Conservation (phyloP, 2,888 invertebrate genomes). For the Cremastinae sp. region DNA sequence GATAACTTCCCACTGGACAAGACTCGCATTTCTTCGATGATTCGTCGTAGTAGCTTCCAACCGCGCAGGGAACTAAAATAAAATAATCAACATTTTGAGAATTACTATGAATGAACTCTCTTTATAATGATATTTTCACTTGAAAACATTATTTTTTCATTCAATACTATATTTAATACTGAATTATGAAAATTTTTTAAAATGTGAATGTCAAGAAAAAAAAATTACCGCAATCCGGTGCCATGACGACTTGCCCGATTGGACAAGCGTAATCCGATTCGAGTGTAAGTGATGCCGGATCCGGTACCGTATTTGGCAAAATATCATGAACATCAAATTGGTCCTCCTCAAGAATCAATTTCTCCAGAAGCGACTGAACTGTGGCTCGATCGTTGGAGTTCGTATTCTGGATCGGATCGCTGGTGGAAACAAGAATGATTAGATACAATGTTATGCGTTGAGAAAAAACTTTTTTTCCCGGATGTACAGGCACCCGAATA, state of each 20-base stretch:
- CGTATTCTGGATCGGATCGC: conserved; percentile 93
- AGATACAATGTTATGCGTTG: not conserved
- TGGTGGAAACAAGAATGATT: conserved; percentile 78
- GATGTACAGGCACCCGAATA: conserved; percentile 54
- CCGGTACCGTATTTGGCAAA: conserved; percentile 95
- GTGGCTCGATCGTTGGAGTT: conserved; percentile 93
- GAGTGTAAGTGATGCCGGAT: conserved; percentile 93
- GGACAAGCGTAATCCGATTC: conserved; percentile 96
- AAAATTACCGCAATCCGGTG: conserved; percentile 92
- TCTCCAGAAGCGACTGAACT: conserved; percentile 91
- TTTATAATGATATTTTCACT: too few relatives aligned
- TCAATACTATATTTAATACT: not conserved
- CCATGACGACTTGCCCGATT: conserved; percentile 95
- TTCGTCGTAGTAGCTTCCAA: conserved; percentile 92
- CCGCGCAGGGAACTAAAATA: conserved; percentile 91
- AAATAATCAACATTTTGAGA: too few relatives aligned
- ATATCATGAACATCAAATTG: conserved; percentile 96
- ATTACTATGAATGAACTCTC: too few relatives aligned
- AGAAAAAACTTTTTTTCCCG: conserved; percentile 6
- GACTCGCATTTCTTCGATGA: conserved; percentile 89
- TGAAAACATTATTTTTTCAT: not conserved
- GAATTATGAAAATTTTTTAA: not conserved
- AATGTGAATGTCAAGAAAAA: not conserved
- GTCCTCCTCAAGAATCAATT: conserved; percentile 94
- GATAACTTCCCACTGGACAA: conserved; percentile 94